Percentiles rank a stretch among this genome's conserved stretches.
phyloP scores from a whole-genome alignment of 2,113 vertebrate genomes.

The Fulmarus glacialis region DNA sequence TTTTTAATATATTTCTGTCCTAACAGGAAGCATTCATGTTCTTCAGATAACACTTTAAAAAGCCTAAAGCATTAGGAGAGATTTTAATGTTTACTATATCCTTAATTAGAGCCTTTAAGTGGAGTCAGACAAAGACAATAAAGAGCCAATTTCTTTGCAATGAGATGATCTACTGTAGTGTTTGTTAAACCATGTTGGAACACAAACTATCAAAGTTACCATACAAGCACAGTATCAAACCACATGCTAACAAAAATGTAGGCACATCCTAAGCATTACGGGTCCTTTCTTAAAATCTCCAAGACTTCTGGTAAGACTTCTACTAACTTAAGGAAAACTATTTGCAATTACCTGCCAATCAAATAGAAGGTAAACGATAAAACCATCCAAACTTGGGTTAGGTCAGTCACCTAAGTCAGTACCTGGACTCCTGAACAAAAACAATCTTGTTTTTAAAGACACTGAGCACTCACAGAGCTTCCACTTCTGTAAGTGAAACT shows the following conservation, averaged over 20 bases:
- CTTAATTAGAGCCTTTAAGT: conserved; percentile 27
- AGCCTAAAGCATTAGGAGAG: neutral
- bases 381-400: neutral
- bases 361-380: neutral
- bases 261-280: neutral
- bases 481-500: neutral
- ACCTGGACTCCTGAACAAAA: neutral
- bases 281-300: neutral
- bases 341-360: neutral
- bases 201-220: neutral
- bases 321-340: neutral
- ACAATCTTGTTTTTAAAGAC: neutral
- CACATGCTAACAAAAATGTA: neutral
- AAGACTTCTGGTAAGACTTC: neutral
- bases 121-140: neutral
- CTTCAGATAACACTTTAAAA: neutral
- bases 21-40: neutral
- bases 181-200: neutral
- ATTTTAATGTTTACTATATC: neutral
- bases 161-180: neutral
- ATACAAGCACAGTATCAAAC: neutral
- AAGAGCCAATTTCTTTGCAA: neutral
- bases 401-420: neutral
- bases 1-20: neutral
- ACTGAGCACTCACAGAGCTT: neutral